Base-by-base conservation (phyloP, 2,888 invertebrate species). In the Tenodera sinensis region DNA sequence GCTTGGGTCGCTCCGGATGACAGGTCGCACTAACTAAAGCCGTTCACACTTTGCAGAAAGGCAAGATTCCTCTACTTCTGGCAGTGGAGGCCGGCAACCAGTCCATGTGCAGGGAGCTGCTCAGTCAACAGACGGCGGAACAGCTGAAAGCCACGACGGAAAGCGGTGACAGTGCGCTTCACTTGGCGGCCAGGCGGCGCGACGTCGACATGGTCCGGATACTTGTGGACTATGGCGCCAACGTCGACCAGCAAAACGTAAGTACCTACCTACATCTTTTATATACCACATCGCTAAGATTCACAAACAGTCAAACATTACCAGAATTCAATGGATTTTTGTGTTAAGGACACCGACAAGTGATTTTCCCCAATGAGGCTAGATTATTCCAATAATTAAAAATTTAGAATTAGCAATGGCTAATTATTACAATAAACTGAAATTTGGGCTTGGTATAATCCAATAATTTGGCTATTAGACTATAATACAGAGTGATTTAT, bases 21-120 rank as follows among this genome's bases (percentile, higher is more conserved):
- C 91, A 91, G 30, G 54, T 87, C 25, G 89, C 91, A 27, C 90
- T 91, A 84, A 90, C 89, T 84, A 88, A 87, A 30, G 91, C 91
- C 30, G 84, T 91, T 54, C 85, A 87, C 27, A 88, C 91, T 83
- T 95, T 95, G 92, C 95, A 98, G 98, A 96, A 97, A 94, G 98
- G 98, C 91, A 98, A 97, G 94, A 97, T 99, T 92, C 98, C 99
- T 91, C 94, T 99, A 92, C 96, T 99, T 93, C 95, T 98, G 93
- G 98, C 99, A 89, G 97, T 98, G 92, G 98, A 99, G 94, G 97
- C 97, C 47, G 99, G 99, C 89, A 99, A 99, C 94, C 97, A 98
- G 94, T 97, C 98, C 91, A 98, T 99, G 96, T 98, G 98, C 93
- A 96, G 98, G 91, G 98, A 99, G 94, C 95, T 99, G 89, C 95